Evolutionary conservation across 2,888 invertebrate species (phyloP).

Genomic region (Pilophorus perplexus): DNA sequence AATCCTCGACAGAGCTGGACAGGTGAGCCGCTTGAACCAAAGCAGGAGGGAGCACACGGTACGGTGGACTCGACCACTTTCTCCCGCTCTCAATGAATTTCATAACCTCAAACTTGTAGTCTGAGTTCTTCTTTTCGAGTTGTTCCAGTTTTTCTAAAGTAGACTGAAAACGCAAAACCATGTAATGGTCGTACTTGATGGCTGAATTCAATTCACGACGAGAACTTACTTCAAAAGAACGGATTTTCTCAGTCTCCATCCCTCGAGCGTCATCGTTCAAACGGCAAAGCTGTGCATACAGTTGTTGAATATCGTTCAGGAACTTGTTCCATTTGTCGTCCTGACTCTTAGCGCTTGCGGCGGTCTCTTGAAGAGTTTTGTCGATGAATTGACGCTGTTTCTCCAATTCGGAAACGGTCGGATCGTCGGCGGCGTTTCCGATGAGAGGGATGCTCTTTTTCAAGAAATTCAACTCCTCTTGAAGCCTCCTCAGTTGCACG

Average conservation of each 20-base stretch:
- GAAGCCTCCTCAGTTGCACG: constrained; percentile 8
- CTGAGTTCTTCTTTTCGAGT: constrained; percentile 65
- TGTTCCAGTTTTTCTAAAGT: constrained; percentile 64
- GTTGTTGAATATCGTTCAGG: constrained; percentile 17
- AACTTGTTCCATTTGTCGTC: constrained; percentile 27
- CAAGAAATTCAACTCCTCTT: constrained; percentile 37
- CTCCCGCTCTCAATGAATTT: constrained; percentile 25
- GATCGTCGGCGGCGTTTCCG: constrained; percentile 12
- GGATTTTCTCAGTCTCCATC: constrained; percentile 20
- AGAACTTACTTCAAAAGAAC: constrained; percentile 17
- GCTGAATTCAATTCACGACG: not conserved
- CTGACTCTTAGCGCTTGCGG: not conserved
- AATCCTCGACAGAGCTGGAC: constrained; percentile 59
- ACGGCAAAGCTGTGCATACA: not conserved
- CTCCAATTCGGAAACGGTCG: constrained; percentile 17
- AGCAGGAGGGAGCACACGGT: constrained; percentile 17
- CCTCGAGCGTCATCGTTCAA: constrained; percentile 10
- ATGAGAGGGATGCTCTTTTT: constrained; percentile 46
- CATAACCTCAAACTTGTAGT: constrained; percentile 52
- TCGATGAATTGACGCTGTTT: constrained; percentile 4
- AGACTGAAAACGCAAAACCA: constrained; percentile 11
- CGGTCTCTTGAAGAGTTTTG: constrained; percentile 1
- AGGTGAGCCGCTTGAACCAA: constrained; percentile 38
- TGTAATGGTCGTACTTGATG: not conserved
- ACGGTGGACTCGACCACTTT: constrained; percentile 21